These are phyloP conservation scores for Tyria jacobaeae DNA, from an alignment of 2,888 invertebrate genomes.

Conservation along the genomic window DNA sequence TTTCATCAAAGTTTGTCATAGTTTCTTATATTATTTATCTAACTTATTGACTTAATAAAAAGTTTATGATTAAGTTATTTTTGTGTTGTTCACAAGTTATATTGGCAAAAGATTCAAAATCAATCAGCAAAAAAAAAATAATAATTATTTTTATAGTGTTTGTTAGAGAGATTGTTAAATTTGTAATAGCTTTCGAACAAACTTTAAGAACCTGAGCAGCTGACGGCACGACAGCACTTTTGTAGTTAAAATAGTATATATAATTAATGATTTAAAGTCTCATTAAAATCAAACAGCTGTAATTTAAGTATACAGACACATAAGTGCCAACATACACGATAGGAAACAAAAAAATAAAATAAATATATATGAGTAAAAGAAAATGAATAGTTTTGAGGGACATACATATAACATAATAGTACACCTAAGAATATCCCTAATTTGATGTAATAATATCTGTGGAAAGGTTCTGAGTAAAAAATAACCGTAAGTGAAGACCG, in stretches of 20 bases:
- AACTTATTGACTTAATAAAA: not conserved
- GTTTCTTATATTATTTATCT: not conserved
- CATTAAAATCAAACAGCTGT: not conserved
- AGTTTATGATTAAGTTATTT: not conserved
- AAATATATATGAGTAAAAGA: too few species aligned
- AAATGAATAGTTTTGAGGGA: too few species aligned
- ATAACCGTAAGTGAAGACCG: too few species aligned
- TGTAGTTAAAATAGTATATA: not conserved
- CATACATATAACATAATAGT: too few species aligned
- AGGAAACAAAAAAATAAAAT: too few species aligned
- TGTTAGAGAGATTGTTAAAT: not conserved
- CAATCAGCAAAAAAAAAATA: too few species aligned
- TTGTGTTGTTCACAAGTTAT: not conserved
- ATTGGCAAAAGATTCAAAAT: too few species aligned
- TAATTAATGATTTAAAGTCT: not conserved
- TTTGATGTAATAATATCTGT: too few species aligned
- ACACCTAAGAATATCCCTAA: too few species aligned
- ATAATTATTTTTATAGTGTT: too few species aligned
- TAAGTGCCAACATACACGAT: not conserved
- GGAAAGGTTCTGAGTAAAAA: too few species aligned
- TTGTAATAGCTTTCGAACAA: slow-evolving; percentile 4
- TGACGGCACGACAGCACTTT: not conserved
- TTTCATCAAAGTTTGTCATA: not conserved
- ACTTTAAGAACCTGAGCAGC: not conserved
- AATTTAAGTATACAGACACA: not conserved